Conservation (phyloP, 2,113 vertebrate genomes). For the Anguilla rostrata region DNA sequence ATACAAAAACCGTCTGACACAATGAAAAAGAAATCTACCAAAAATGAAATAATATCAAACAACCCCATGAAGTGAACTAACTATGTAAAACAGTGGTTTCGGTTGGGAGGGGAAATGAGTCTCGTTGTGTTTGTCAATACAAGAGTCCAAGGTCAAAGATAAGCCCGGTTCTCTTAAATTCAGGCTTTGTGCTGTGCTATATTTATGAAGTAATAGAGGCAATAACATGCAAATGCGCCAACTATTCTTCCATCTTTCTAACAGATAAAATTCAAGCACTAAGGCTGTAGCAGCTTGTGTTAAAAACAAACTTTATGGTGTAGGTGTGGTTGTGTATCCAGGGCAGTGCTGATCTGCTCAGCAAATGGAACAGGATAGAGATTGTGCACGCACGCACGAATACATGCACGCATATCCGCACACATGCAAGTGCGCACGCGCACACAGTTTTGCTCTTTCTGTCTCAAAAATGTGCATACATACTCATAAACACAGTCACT, state of each 20-base stretch:
- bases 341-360: neutral
- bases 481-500: neutral
- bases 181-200: neutral
- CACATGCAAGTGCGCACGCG: neutral
- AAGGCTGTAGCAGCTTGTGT: neutral
- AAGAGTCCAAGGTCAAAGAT: neutral
- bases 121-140: neutral
- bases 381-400: neutral
- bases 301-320: neutral
- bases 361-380: neutral
- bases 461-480: neutral
- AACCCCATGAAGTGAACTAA: too few relatives aligned
- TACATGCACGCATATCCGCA: neutral
- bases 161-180: neutral
- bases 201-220: neutral
- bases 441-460: neutral
- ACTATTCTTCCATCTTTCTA: too few relatives aligned
- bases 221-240: neutral
- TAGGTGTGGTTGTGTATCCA: neutral
- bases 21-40: too few relatives aligned
- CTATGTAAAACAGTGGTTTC: neutral
- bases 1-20: too few relatives aligned
- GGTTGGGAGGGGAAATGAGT: neutral
- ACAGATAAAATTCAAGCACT: neutral
- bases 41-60: too few relatives aligned